These are phyloP conservation scores for Elysia crispata DNA, from an alignment of 2,888 invertebrate genomes.

Conservation along the genomic window DNA sequence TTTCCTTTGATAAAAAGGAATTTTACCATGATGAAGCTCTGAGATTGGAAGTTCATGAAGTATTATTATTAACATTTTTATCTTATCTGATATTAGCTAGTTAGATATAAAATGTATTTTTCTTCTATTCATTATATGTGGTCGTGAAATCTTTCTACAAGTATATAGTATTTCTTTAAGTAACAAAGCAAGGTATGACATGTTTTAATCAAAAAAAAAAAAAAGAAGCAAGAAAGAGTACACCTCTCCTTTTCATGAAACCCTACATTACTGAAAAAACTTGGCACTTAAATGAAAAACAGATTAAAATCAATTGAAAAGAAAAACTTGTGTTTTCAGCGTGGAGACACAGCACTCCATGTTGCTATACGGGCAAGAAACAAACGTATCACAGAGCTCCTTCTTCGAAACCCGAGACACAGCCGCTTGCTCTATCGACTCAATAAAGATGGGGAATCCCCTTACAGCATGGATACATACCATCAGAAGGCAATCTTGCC, in stretches of 20 bases:
- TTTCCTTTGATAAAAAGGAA: neutral
- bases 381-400: slow-evolving; percentile 89
- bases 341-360: slow-evolving; percentile 95
- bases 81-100: no score
- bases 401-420: slow-evolving; percentile 96
- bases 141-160: neutral
- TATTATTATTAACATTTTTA: no score
- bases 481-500: slow-evolving; percentile 96
- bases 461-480: slow-evolving; percentile 96
- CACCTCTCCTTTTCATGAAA: no score
- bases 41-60: no score
- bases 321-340: slow-evolving; percentile 75
- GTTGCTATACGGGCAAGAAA: slow-evolving; percentile 94
- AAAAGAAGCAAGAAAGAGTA: no score
- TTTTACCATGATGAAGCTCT: no score
- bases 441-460: slow-evolving; percentile 96
- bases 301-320: neutral
- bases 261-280: no score
- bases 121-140: neutral
- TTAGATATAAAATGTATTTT: no score
- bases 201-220: no score
- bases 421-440: slow-evolving; percentile 95
- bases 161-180: no score
- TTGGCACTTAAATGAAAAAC: neutral
- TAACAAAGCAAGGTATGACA: no score